Evolutionary conservation across 2,888 invertebrate genomes (phyloP).

Genomic region (Diaphora mendica): DNA sequence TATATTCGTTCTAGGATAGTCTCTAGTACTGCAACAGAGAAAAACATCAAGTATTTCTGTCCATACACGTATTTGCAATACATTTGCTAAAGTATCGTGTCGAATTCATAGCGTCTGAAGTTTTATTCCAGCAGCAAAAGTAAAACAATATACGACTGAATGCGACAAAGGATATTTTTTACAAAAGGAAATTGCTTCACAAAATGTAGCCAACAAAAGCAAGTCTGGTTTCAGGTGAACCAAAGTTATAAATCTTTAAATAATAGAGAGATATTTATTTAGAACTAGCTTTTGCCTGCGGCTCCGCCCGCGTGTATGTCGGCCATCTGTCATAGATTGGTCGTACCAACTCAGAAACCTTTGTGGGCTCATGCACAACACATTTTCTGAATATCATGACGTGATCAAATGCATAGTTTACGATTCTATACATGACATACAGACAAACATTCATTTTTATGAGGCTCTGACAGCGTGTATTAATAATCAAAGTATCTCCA

Average conservation of each 20-base stretch:
- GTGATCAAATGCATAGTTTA: no score
- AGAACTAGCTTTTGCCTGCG: neutral
- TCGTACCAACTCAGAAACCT: no score
- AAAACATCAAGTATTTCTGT: slow-evolving; percentile 44
- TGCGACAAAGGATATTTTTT: slow-evolving; percentile 35
- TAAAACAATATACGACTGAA: slow-evolving; percentile 32
- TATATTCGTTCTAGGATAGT: slow-evolving; percentile 33
- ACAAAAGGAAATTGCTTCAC: neutral
- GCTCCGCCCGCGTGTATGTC: no score
- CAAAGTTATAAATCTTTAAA: neutral
- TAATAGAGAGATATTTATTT: neutral
- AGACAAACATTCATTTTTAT: no score
- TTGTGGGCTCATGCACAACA: no score
- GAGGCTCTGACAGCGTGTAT: no score
- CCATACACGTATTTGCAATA: slow-evolving; percentile 32
- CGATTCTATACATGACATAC: no score
- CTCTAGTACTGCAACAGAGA: slow-evolving; percentile 28
- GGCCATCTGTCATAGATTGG: no score
- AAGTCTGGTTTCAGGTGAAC: neutral
- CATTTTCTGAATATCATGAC: no score
- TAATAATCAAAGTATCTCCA: no score
- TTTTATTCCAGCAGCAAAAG: slow-evolving; percentile 44
- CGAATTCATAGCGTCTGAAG: slow-evolving; percentile 45
- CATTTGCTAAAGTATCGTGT: slow-evolving; percentile 43
- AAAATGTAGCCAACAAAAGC: neutral